These are phyloP conservation scores for Cryptocephalus primarius DNA, from an alignment of 2,888 invertebrate genomes.

Conservation along the genomic window DNA sequence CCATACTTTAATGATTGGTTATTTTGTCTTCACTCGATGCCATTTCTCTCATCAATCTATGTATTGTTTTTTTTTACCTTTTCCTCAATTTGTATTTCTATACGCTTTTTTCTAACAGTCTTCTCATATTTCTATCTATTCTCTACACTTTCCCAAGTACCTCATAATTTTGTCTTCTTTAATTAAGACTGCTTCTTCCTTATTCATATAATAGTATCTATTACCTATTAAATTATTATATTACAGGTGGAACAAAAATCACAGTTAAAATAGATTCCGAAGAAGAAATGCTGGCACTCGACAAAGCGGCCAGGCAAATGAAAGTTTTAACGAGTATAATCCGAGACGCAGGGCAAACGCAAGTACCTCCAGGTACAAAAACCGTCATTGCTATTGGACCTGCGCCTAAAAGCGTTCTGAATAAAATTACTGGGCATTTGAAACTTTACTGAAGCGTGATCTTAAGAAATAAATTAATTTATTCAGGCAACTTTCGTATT, in stretches of 20 bases:
- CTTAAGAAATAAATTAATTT: background rate
- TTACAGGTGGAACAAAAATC: conserved; percentile 70
- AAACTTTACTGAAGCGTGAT: conserved; percentile 60
- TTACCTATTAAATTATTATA: background rate
- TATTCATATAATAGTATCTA: background rate
- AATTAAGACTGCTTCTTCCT: no score
- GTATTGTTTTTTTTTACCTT: no score
- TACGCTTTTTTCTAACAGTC: no score
- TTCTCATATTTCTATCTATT: no score
- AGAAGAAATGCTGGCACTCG: conserved; percentile 57
- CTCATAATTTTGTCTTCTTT: no score
- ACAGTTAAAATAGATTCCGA: conserved; percentile 74
- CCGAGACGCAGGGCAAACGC: conserved; percentile 87
- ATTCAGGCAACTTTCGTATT: background rate
- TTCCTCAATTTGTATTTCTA: no score
- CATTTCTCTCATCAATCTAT: no score
- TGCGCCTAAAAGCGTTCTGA: conserved; percentile 63
- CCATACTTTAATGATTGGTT: no score
- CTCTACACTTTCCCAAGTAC: no score
- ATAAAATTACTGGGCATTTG: conserved; percentile 77
- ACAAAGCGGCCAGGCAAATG: conserved; percentile 53
- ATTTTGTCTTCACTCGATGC: no score
- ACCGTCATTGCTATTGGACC: conserved; percentile 94
- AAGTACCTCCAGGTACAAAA: conserved; percentile 76
- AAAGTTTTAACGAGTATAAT: conserved; percentile 67